Evolutionary conservation across 1,140 invertebrate species (phyloP), one percentile per base, ranked within the genome.

Genomic region (Panulirus ornatus): DNA sequence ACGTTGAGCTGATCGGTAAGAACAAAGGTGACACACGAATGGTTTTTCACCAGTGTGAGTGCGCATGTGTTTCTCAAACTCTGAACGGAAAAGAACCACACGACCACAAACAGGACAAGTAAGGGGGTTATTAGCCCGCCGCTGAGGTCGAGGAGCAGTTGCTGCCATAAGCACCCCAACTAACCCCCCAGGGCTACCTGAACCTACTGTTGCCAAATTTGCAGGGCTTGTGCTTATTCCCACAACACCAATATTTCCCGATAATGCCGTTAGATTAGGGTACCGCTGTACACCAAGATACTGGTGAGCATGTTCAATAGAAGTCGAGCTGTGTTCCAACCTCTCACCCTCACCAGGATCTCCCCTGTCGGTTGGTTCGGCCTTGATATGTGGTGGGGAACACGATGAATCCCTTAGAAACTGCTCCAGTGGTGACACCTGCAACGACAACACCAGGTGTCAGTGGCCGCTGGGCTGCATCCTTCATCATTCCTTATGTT

Each of bases 41-140:
- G 94, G 93, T 40, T 93, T 93, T 81, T 93, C 92, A 16, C 93
- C 92, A 34, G 92, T 92, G 85, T 93, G 93, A 11, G 92, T 92
- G 40, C 93, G 73, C 81, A 93, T 84, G 89, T 94, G 93, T 81
- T 92, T 92, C 70, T 88, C 91, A 73, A 88, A 92, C 44, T 91
- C 91, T 11, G 91, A 92, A 66, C 90, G 90, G 83, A 92, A 92
- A 63, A 92, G 91, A 42, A 92, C 83, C 8, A 90, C 79, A 19
- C 91, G 85, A n/a, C 87, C 91, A 81, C 91, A 92, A n/a, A 91
- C 47, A 6, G 91, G 91, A 40, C 91, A 92, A n/a, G 71, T 84
- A 27, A 91, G 73, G 30, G 89, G 89, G 58, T 88, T 90, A 51
- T 81, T 92, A 30, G 84, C 78, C 16, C 91, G 86, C 58, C 91